A percentile compares a stretch with the other conserved stretches of the same genome.
These are phyloP conservation scores for Caranx melampygus DNA, from an alignment of 2,113 vertebrate species.

Conservation along the genomic window DNA sequence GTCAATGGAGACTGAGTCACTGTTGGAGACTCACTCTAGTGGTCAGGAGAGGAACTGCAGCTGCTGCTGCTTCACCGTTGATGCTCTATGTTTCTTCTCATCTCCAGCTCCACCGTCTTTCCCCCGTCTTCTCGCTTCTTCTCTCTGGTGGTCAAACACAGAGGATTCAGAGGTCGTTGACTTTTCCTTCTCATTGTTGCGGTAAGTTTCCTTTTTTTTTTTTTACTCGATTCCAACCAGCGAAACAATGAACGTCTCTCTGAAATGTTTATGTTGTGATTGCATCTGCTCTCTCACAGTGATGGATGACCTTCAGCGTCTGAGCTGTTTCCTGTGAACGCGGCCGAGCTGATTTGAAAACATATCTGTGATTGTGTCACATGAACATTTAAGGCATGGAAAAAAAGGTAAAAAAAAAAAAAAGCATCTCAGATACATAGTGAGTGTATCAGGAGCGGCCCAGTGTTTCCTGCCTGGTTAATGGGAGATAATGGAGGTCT, in stretches of 20 bases:
- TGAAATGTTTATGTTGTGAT: conserved; percentile 1
- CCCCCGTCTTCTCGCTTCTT: too few relatives aligned
- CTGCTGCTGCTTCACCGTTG: too few relatives aligned
- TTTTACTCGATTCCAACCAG: neutral
- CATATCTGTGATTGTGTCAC: conserved; percentile 31
- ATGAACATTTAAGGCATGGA: conserved; percentile 26
- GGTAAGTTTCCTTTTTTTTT: neutral
- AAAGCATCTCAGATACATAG: neutral
- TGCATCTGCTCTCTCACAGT: conserved; percentile 29
- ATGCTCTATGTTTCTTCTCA: too few relatives aligned
- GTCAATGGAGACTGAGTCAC: too few relatives aligned
- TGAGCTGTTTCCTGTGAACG: conserved; percentile 29
- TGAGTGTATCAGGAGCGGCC: conserved; percentile 3
- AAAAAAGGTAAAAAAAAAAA: conserved; percentile 22
- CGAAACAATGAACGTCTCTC: conserved; percentile 3
- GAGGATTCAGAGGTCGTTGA: neutral
- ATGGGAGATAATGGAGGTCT: conserved; percentile 66
- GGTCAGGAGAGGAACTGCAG: too few relatives aligned
- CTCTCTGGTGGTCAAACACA: too few relatives aligned
- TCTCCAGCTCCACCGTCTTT: too few relatives aligned
- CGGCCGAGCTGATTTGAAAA: conserved; percentile 7
- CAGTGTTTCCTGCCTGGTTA: conserved; percentile 50
- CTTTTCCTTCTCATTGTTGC: neutral
- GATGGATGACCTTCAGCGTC: conserved; percentile 37
- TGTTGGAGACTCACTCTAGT: too few relatives aligned